These are phyloP conservation scores for Xiphorhynchus elegans DNA, from an alignment of 2,113 vertebrate genomes.

Conservation along the genomic window DNA sequence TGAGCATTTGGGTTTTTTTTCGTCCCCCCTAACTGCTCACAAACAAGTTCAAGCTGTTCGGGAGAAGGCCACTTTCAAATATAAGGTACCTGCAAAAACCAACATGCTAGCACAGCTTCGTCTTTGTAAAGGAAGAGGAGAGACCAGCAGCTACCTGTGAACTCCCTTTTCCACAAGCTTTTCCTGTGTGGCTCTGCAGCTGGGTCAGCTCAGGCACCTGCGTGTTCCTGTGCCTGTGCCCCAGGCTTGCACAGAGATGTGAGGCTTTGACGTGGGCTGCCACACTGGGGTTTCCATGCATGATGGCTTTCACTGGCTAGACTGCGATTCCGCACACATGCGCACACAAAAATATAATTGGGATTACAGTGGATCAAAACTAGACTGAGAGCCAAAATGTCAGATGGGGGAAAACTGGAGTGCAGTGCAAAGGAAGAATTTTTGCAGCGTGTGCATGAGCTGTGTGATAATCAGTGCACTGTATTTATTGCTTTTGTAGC, in stretches of 20 bases:
- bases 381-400: background rate
- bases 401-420: background rate
- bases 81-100: background rate
- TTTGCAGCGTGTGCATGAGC: background rate
- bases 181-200: background rate
- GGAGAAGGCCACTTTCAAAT: background rate
- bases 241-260: accelerated
- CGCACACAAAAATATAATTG: background rate
- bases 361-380: slow-evolving; percentile 38
- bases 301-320: background rate
- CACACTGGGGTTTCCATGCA: background rate
- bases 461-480: background rate
- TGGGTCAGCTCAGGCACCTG: background rate
- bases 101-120: accelerated
- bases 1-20: background rate
- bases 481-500: background rate
- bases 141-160: background rate
- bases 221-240: accelerated
- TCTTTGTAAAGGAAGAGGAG: background rate
- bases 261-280: background rate
- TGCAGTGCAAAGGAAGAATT: accelerated
- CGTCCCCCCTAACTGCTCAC: background rate
- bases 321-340: background rate
- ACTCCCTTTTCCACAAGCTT: background rate
- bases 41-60: background rate